Evolutionary conservation across 2,797 vertebrate species (phyloP), one percentile per base, ranked within the genome.

Genomic region (Hafferia zeledoni): DNA sequence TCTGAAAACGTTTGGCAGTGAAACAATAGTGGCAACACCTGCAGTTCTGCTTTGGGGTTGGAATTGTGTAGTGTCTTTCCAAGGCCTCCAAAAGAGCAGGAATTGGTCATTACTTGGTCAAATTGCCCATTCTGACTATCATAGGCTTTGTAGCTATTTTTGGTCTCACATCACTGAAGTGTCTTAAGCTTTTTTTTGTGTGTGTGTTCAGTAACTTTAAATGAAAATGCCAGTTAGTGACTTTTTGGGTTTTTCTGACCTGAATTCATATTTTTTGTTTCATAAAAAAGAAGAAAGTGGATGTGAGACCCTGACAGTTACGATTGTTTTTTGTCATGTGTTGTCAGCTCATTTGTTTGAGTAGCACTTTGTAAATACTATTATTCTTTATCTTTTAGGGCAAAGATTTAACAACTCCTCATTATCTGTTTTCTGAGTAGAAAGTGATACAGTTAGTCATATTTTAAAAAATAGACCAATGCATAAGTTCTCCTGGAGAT

Each of bases 21-120:
- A 71, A 96, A 89, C 86, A 89, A 20, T 78, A 88, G 96, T 83
- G 96, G 94, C 97, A 96, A 70, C 49, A 50, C 25, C 30, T 23
- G 20, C 27, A 27, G 53, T 25, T 59, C 67, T 17, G 1, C 47
- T 22, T 82, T 92, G 57, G 67, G 67, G 22, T 60, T 92, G 61
- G 35, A 77, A 12, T 43, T 30, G 6, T 15, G 17, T n/a, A 6
- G 39, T 87, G 77, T 72, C 44, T 94, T 94, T 60, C 90, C 46
- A 70, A 39, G 81, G 88, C 84, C 67, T 64, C 83, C 57, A 25
- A 10, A 35, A 81, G 25, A 46, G 10, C 43, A 92, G 47, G 11
- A 70, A 52, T 46, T 77, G 37, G 41, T 56, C 47, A 8, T 71
- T 70, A 44, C 27, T 19, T 47, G 30, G 25, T 47, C 28, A 33